These are phyloP conservation scores for Spilogale gracilis DNA, from an alignment of 2,113 vertebrate genomes.

Conservation along the genomic window DNA sequence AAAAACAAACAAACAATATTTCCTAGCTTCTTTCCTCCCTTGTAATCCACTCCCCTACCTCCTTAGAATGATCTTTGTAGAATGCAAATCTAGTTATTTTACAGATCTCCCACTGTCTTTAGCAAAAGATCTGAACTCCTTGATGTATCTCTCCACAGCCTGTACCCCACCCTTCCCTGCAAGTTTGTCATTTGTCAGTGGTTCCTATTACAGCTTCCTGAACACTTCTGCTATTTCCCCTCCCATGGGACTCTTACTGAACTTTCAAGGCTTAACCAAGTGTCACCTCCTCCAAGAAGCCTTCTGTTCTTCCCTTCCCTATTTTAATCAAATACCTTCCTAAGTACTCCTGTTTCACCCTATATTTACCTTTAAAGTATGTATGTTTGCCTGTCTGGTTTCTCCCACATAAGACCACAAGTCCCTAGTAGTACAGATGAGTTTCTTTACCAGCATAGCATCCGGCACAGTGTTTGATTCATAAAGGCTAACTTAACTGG, in stretches of 20 bases:
- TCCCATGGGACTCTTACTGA: neutral
- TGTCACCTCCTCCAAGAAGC: neutral
- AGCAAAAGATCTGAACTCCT: neutral
- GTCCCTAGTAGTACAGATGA: too few species aligned
- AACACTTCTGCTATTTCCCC: neutral
- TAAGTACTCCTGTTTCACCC: neutral
- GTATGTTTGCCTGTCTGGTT: neutral
- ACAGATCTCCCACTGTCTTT: neutral
- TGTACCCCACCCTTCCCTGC: neutral
- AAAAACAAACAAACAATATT: rapidly evolving
- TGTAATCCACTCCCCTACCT: neutral
- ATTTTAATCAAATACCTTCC: neutral
- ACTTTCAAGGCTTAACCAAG: neutral
- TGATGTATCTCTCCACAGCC: neutral
- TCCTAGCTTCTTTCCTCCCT: neutral
- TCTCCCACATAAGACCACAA: neutral
- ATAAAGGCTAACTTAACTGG: neutral
- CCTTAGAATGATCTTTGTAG: neutral
- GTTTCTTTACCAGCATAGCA: neutral
- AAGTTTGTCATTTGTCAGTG: neutral
- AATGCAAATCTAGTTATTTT: neutral
- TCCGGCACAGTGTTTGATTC: neutral
- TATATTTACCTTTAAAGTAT: rapidly evolving
- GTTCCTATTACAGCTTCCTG: neutral
- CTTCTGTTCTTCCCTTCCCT: neutral